Percentiles rank a stretch among this genome's conserved stretches.
Conservation (phyloP, 2,113 vertebrate genomes). For the Camelus bactrianus region DNA sequence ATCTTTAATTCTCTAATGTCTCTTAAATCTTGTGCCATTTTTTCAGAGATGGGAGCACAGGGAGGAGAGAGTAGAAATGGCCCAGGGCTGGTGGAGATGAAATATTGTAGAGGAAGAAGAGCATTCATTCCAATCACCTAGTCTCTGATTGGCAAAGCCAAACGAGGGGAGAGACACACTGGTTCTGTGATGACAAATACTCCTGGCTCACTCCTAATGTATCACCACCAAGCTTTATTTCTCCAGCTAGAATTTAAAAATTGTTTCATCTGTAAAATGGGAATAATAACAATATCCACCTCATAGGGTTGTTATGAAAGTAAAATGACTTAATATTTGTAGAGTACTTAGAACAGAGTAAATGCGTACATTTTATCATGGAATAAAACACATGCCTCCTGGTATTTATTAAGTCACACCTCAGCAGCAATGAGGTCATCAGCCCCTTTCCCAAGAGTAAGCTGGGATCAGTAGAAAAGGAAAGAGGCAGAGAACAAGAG, state of each 20-base stretch:
- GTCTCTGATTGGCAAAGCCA: background rate
- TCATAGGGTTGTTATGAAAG: background rate
- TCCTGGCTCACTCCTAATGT: background rate
- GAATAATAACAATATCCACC: conserved; percentile 42
- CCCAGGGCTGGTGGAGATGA: background rate
- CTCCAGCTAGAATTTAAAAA: conserved; percentile 45
- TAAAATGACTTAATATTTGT: background rate
- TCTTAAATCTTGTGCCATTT: background rate
- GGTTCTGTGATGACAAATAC: conserved; percentile 4
- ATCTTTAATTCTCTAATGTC: background rate
- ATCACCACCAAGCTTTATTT: conserved; percentile 28
- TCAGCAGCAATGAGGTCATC: conserved; percentile 43
- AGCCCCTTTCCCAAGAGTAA: conserved; percentile 38
- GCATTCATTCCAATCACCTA: background rate
- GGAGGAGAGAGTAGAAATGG: background rate
- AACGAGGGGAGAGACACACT: background rate
- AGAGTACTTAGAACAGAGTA: background rate
- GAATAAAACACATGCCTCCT: background rate
- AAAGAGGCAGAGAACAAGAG: background rate
- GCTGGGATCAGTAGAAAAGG: background rate
- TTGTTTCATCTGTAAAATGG: conserved; percentile 51
- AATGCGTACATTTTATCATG: background rate
- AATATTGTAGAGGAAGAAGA: background rate
- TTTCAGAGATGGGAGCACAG: background rate
- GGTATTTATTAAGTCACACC: conserved; percentile 31